Percentiles rank a stretch among this genome's conserved stretches.
Evolutionary conservation across 2,888 invertebrate species (phyloP).

Genomic region (Stenichneumon culpator): DNA sequence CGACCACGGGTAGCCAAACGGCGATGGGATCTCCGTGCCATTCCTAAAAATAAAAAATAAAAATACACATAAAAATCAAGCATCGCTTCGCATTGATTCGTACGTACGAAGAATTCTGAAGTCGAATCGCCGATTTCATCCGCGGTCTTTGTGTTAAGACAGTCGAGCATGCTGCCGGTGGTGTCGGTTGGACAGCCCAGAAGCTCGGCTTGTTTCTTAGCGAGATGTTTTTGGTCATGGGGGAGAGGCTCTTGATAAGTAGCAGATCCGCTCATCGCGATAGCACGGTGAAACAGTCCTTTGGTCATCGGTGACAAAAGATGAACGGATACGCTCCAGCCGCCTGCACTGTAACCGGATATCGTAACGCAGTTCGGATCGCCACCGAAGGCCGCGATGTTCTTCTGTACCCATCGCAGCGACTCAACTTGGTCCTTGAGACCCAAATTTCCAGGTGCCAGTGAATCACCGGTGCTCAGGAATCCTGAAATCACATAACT

Average conservation of each 20-base stretch:
- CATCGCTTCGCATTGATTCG: background rate
- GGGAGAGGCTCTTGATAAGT: conserved; percentile 87
- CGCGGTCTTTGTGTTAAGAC: conserved; percentile 86
- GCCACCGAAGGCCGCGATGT: conserved; percentile 90
- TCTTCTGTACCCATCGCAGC: conserved; percentile 89
- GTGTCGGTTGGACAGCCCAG: conserved; percentile 87
- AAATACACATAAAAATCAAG: background rate
- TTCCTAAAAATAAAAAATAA: conserved; percentile 83
- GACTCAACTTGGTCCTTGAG: conserved; percentile 90
- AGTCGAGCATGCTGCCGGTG: conserved; percentile 87
- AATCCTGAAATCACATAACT: conserved; percentile 84
- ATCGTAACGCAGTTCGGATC: conserved; percentile 89
- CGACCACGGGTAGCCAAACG: conserved; percentile 89
- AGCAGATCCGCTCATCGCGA: conserved; percentile 89
- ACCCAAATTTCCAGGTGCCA: conserved; percentile 90
- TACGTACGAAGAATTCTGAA: conserved; percentile 73
- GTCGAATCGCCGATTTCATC: conserved; percentile 73
- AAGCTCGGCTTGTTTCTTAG: conserved; percentile 88
- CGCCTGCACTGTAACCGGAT: conserved; percentile 87
- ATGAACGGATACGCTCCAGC: conserved; percentile 84
- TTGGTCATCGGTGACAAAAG: conserved; percentile 88
- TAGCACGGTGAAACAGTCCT: conserved; percentile 90
- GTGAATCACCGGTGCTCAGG: conserved; percentile 88
- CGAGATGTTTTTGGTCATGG: conserved; percentile 87
- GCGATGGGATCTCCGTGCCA: conserved; percentile 86